A percentile compares a stretch with the other conserved stretches of the same genome.
These are phyloP conservation scores for Subacronicta megacephala DNA, from an alignment of 2,888 invertebrate genomes.

Conservation along the genomic window DNA sequence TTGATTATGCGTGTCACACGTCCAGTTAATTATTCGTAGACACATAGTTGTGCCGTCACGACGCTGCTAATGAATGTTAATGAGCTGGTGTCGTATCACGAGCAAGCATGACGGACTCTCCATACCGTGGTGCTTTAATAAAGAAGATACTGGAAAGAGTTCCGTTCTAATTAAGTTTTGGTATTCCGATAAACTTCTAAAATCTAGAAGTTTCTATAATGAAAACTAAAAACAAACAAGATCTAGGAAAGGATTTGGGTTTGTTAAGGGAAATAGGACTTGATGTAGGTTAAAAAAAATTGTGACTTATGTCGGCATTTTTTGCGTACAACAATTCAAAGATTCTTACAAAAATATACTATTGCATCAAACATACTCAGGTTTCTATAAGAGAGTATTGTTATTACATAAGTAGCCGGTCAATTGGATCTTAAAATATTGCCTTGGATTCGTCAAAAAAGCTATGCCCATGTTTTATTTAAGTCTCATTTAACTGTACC, in stretches of 20 bases:
- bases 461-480: not conserved
- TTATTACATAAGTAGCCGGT: too few species aligned
- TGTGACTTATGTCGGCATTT: too few species aligned
- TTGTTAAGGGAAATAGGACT: too few species aligned
- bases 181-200: not conserved
- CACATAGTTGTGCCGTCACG: constrained; percentile 41
- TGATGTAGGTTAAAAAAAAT: too few species aligned
- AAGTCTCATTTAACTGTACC: not conserved
- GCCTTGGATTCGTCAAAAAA: not conserved
- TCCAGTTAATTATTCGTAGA: constrained; percentile 43
- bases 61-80: constrained; percentile 43
- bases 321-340: too few species aligned
- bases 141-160: constrained; percentile 16
- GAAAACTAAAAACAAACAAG: too few species aligned
- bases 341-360: too few species aligned
- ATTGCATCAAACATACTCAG: too few species aligned
- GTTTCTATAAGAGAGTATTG: too few species aligned
- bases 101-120: constrained; percentile 20
- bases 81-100: constrained; percentile 37
- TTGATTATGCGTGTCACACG: constrained; percentile 28
- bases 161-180: not conserved
- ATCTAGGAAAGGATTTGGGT: too few species aligned
- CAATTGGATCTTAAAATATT: not conserved
- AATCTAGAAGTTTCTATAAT: too few species aligned
- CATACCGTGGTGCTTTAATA: constrained; percentile 9